Evolutionary conservation across 2,113 vertebrate species (phyloP).

Genomic region (Cochlearius cochlearius): DNA sequence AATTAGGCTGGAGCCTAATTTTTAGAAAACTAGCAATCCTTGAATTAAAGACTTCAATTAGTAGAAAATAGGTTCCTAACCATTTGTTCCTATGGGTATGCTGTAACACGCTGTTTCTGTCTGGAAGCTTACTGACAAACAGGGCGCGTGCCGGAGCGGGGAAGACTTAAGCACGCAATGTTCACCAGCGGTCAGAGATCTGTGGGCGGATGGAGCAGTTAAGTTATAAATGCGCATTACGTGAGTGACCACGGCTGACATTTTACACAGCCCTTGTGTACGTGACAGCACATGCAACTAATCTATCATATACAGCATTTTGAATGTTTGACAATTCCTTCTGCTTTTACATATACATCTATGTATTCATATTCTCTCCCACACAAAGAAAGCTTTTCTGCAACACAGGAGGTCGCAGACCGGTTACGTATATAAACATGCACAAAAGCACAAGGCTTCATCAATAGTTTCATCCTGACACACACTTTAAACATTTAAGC

Average conservation of each 20-base stretch:
- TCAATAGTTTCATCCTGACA: not conserved
- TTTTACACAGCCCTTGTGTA: not conserved
- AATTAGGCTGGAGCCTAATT: not conserved
- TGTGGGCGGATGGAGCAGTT: not conserved
- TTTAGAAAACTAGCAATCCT: not conserved
- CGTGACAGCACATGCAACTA: not conserved
- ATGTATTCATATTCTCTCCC: not conserved
- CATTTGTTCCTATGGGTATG: not conserved
- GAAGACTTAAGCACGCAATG: not conserved
- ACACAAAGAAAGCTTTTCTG: not conserved
- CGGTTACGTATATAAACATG: not conserved
- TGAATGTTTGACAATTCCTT: not conserved
- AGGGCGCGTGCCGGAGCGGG: accelerated
- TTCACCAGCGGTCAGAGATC: not conserved
- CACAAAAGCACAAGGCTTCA: not conserved
- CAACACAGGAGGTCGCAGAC: not conserved
- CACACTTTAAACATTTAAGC: not conserved
- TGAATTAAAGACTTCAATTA: not conserved
- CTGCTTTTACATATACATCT: not conserved
- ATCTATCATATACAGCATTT: not conserved
- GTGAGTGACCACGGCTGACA: not conserved
- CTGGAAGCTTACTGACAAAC: not conserved
- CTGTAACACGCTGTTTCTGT: not conserved
- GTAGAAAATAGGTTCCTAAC: not conserved
- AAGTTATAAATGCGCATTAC: not conserved